Evolutionary conservation across 2,797 vertebrate species (phyloP).

Genomic region (Pangasius mekongensis): DNA sequence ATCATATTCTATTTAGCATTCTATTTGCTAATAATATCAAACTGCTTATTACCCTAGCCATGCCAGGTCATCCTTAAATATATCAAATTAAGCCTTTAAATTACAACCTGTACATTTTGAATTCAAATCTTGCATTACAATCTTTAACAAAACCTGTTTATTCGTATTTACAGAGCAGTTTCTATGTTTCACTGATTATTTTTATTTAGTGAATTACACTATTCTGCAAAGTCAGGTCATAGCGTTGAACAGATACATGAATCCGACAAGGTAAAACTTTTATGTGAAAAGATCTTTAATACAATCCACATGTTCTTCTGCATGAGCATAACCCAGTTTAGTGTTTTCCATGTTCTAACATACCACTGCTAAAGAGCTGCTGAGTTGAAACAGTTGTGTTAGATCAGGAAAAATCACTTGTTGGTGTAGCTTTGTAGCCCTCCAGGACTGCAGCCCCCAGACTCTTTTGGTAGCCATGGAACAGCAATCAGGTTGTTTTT

Average conservation of each 20-base stretch:
- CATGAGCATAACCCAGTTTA: neutral
- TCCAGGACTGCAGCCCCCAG: neutral
- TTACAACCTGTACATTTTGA: neutral
- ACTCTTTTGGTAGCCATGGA: too few species aligned
- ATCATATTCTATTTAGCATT: neutral
- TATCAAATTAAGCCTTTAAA: neutral
- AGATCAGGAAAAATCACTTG: neutral
- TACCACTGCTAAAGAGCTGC: neutral
- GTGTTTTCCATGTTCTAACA: neutral
- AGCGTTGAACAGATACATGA: neutral
- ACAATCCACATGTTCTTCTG: neutral
- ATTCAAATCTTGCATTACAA: neutral
- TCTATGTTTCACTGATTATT: neutral
- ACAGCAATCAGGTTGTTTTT: neutral
- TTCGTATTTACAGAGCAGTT: neutral
- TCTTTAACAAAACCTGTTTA: neutral
- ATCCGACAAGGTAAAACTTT: neutral
- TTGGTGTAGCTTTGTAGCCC: neutral
- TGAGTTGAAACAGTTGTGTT: neutral
- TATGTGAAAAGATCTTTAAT: constrained; percentile 19
- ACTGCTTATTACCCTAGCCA: neutral
- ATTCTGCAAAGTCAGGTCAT: neutral
- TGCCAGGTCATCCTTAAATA: neutral
- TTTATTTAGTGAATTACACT: neutral
- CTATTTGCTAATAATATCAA: neutral